Percentiles rank a stretch among this genome's conserved stretches.
Conservation (phyloP, 2,797 vertebrate species). For the Chelidonichthys spinosus region DNA sequence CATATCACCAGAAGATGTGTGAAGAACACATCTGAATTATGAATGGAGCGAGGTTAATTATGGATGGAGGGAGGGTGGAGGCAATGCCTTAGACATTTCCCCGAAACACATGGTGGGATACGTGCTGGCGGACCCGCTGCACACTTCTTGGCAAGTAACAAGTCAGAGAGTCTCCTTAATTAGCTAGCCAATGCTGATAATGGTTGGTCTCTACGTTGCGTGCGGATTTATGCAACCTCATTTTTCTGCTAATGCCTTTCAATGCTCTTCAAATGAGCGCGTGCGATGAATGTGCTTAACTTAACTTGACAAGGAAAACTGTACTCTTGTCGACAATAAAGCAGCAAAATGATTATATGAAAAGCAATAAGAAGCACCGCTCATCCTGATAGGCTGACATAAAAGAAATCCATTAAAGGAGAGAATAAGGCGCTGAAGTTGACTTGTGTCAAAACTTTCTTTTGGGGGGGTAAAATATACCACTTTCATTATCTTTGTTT, state of each 20-base stretch:
- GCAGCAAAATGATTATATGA: conserved; percentile 64
- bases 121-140: conserved; percentile 58
- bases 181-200: conserved; percentile 62
- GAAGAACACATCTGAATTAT: conserved; percentile 83
- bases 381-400: conserved; percentile 62
- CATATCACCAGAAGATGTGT: conserved; percentile 79
- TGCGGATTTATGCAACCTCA: conserved; percentile 56
- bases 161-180: conserved; percentile 73
- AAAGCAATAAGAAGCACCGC: conserved; percentile 65
- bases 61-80: conserved; percentile 75
- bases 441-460: conserved; percentile 60
- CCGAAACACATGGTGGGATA: conserved; percentile 73
- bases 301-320: conserved; percentile 69
- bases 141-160: conserved; percentile 62
- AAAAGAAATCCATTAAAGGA: conserved; percentile 61
- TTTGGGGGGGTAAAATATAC: conserved; percentile 52
- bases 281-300: conserved; percentile 64
- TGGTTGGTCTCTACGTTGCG: conserved; percentile 60
- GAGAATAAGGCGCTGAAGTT: conserved; percentile 51
- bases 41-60: conserved; percentile 81
- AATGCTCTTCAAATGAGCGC: conserved; percentile 60
- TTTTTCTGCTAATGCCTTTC: conserved; percentile 44
- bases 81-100: conserved; percentile 78
- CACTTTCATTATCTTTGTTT: conserved; percentile 55
- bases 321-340: conserved; percentile 68